Base-by-base conservation (phyloP, 2,797 vertebrate genomes). In the Enteromius unitaeniatus region DNA sequence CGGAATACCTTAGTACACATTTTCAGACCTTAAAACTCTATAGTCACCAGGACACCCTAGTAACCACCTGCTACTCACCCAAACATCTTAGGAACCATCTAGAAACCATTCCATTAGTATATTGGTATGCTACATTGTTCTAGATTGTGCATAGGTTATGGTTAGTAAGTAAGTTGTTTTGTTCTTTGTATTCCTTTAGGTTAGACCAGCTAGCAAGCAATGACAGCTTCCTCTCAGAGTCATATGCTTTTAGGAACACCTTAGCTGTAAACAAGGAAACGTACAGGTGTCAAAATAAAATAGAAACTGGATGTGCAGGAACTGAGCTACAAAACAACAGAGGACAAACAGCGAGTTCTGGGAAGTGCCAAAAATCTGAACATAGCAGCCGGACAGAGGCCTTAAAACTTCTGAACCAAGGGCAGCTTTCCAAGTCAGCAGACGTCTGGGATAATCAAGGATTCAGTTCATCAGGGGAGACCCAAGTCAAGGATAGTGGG, bases 171-270 rank as follows among this genome's bases (percentile, higher is more conserved):
- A 10, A 34, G 26, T n/a, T 64, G 60, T 60, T 76, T 75, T 77
- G 19, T n/a, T 53, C 51, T 47, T 72, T 72, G 37, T 74, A 79
- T 67, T 79, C 6, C 19, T 75, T 76, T 75, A 90, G 88, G 72
- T 79, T 75, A 62, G 65, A 86, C 62, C 42, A 34, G 40, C 51
- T 84, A 78, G 55, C 26, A 34, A 37, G 28, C 34, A 53, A 53
- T 83, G 85, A 85, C 31, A 21, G 65, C 79, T 64, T 76, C 79
- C 75, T 83, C 75, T 84, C 84, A 74, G 83, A 82, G 11, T 72
- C 64, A 14, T 70, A 76, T 23, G 80, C 51, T 67, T 69, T 51
- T 34, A 47, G 49, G 23, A 60, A 23, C 31, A 8, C 51, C 55
- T 28, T 47, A 77, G 26, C 51, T 40, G 17, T 21, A 64, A 45